Percentiles rank a stretch among this genome's conserved stretches.
These are phyloP conservation scores for Chrysopilus asiliformis DNA, from an alignment of 2,888 invertebrate genomes.

Conservation along the genomic window DNA sequence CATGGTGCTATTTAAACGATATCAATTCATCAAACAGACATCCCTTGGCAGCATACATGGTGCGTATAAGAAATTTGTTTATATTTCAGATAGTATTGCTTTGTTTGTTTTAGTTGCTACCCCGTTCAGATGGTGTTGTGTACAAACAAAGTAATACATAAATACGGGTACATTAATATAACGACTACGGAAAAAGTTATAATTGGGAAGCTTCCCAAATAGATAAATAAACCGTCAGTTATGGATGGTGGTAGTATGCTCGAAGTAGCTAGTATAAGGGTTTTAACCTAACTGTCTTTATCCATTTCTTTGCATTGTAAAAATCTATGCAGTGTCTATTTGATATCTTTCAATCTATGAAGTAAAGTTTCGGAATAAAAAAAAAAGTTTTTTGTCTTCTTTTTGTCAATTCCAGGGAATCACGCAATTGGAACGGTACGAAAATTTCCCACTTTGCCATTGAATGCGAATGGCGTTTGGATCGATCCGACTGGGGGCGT, in stretches of 20 bases:
- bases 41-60: conserved; percentile 46
- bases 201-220: not conserved
- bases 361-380: too few species aligned
- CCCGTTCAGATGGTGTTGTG: conserved; percentile 10
- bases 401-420: conserved; percentile 32
- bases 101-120: conserved; percentile 17
- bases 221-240: too few species aligned
- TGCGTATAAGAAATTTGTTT: conserved; percentile 20
- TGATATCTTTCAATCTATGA: too few species aligned
- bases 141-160: too few species aligned
- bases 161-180: too few species aligned
- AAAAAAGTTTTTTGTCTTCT: too few species aligned
- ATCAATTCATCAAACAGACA: conserved; percentile 57
- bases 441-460: conserved; percentile 36
- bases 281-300: too few species aligned
- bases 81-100: conserved; percentile 17
- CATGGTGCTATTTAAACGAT: conserved; percentile 60
- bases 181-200: not conserved
- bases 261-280: too few species aligned
- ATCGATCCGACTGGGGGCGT: conserved; percentile 37
- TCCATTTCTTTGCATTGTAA: too few species aligned
- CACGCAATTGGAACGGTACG: conserved; percentile 38
- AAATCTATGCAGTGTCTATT: too few species aligned
- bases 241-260: too few species aligned
- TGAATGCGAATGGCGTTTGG: conserved; percentile 35